These are phyloP conservation scores for Syrphus vitripennis DNA, from an alignment of 2,888 invertebrate species.

Conservation along the genomic window DNA sequence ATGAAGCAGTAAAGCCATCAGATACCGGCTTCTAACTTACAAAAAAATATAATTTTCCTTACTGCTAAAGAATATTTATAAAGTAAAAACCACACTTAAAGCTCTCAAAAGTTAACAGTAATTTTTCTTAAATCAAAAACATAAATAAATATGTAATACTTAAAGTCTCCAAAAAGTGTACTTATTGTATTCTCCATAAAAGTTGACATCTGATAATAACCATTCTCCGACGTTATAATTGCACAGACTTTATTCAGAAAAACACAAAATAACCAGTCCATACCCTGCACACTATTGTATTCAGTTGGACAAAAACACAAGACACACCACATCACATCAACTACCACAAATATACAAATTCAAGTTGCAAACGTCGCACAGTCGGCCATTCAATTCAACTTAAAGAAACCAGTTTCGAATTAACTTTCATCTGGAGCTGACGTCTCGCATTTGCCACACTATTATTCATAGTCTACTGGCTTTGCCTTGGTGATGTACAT, in stretches of 20 bases:
- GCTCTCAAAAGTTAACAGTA: constrained; percentile 22
- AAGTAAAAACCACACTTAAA: not conserved
- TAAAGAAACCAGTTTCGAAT: constrained; percentile 79
- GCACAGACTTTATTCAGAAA: constrained; percentile 32
- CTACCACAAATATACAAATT: not conserved
- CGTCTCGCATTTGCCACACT: constrained; percentile 75
- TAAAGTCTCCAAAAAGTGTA: constrained; percentile 59
- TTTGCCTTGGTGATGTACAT: constrained; percentile 62
- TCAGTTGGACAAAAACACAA: constrained; percentile 2
- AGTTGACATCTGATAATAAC: constrained; percentile 59
- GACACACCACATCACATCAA: too few relatives aligned
- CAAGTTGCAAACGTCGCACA: constrained; percentile 37
- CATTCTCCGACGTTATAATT: constrained; percentile 40
- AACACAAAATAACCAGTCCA: constrained; percentile 48
- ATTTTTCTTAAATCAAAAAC: not conserved
- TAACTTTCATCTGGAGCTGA: constrained; percentile 80
- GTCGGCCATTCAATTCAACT: constrained; percentile 55
- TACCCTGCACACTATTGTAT: constrained; percentile 3
- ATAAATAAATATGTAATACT: constrained; percentile 9
- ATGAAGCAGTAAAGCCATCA: too few relatives aligned
- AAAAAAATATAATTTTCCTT: too few relatives aligned
- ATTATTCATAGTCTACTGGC: constrained; percentile 63
- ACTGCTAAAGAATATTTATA: too few relatives aligned
- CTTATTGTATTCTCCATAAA: constrained; percentile 55
- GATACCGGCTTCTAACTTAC: too few relatives aligned